Base-by-base conservation (phyloP, 2,113 vertebrate genomes). In the Porphyrio hochstetteri region DNA sequence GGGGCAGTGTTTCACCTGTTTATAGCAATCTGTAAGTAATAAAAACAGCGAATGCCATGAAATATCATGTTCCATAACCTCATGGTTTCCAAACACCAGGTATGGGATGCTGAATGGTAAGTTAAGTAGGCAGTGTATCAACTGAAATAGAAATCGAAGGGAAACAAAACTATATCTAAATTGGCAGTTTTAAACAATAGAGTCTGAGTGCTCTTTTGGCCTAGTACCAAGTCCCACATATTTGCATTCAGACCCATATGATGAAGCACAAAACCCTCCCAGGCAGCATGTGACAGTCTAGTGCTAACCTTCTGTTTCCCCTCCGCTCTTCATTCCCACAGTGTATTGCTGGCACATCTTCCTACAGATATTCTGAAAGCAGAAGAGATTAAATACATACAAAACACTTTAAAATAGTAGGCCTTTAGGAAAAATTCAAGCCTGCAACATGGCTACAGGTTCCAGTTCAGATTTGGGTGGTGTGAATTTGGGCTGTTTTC, bases 231-330 rank as follows among this genome's bases (percentile, higher is more conserved):
- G 60, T 55, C 44, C 81, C 70, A 60, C 80, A 84, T n/a, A 91
- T 97, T 97, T 96, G 94, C 93, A 89, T 96, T 82, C 29, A 77
- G 85, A 74, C 35, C 75, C 68, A 28, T 52, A 83, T 70, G 44
- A 94, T 80, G 75, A 93, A 80, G 88, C 59, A 83, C 82, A 93
- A 79, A 93, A 81, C 23, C 28, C 31, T 86, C 44, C 59, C 19
- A 2, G 67, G 57, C 52, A 91, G 57, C 96, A 93, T 91, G 89
- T 97, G 96, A 97, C 64, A 50, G 52, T 81, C 91, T 81, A 64
- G 31, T 36, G 81, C 38, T 93, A 82, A 61, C 27, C 38, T 40
- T 60, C 61, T 17, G 4, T 82, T 96, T 86, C 83, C 89, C 53
- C 77, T 78, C 9, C 0, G 0, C 28, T 75, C 65, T 75, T 56